Percentiles rank a stretch among this genome's conserved stretches.
phyloP scores from a whole-genome alignment of 2,797 vertebrate genomes.

The Pagetopsis macropterus region DNA sequence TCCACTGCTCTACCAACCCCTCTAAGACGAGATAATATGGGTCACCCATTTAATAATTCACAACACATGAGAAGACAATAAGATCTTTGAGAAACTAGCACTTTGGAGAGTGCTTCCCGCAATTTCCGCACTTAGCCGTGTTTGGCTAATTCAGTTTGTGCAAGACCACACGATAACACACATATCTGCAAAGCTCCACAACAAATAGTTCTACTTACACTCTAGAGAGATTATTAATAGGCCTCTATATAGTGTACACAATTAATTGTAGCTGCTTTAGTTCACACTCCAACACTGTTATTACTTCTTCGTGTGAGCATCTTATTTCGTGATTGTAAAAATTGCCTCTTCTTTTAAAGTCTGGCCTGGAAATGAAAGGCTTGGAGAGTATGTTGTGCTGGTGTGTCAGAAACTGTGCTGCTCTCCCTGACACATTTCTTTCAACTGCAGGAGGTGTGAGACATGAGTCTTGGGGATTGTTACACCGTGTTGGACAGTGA shows the following conservation, averaged over 20 bases:
- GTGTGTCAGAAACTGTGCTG: background rate
- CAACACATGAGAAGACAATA: conserved; percentile 62
- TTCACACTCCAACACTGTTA: background rate
- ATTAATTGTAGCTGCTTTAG: conserved; percentile 5
- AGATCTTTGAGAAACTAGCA: conserved; percentile 30
- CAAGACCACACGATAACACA: background rate
- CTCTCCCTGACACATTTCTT: background rate
- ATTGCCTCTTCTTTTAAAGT: background rate
- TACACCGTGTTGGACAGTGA: conserved; percentile 4
- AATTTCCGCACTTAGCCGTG: background rate
- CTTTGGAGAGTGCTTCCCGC: conserved; percentile 7
- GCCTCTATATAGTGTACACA: background rate
- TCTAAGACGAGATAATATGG: conserved; percentile 62
- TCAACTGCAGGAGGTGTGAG: background rate
- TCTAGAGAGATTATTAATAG: background rate
- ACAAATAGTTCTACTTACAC: conserved; percentile 11
- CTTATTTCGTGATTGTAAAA: background rate
- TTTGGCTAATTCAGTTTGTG: conserved; percentile 18
- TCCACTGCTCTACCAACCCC: conserved; percentile 40
- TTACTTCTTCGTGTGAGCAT: background rate
- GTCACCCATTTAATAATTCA: conserved; percentile 70
- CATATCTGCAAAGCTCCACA: conserved; percentile 6
- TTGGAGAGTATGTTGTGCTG: background rate
- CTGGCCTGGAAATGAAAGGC: background rate
- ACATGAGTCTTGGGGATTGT: conserved; percentile 1